Evolutionary conservation across 2,888 invertebrate genomes (phyloP).

Genomic region (Caenorhabditis macrosperma): DNA sequence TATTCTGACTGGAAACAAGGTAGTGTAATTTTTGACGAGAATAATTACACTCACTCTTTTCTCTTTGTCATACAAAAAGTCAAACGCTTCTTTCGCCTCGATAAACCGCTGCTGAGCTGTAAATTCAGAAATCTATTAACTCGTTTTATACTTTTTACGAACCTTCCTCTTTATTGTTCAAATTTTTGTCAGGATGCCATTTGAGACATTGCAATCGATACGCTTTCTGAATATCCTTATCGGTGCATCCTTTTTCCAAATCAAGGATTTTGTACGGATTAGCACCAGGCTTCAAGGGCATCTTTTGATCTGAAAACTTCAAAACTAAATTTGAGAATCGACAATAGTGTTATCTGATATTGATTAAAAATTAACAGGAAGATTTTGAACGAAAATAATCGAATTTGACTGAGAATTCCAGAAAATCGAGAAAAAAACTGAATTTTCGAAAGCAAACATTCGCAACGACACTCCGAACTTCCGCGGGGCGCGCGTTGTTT

Average conservation of each 20-base stretch:
- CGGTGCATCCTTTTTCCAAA: constrained; percentile 63
- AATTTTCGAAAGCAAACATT: background rate
- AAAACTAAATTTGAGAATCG: background rate
- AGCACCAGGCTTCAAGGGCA: constrained; percentile 51
- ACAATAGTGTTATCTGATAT: no score
- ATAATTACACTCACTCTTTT: constrained; percentile 47
- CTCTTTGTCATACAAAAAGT: constrained; percentile 66
- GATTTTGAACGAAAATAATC: background rate
- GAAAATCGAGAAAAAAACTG: background rate
- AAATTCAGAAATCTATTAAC: background rate
- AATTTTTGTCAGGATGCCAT: constrained; percentile 74
- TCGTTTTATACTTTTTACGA: background rate
- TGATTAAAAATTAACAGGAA: background rate
- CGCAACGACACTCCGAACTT: constrained; percentile 34
- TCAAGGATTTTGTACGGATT: constrained; percentile 69
- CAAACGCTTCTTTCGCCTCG: constrained; percentile 69
- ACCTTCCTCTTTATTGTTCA: constrained; percentile 68
- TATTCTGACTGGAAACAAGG: constrained; percentile 58
- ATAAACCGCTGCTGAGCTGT: constrained; percentile 62
- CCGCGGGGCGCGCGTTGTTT: constrained; percentile 16
- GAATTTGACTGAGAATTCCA: background rate
- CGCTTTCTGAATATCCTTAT: constrained; percentile 70
- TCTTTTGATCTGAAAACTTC: no score
- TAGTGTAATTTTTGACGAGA: background rate
- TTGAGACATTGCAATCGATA: constrained; percentile 69